Evolutionary conservation across 1,140 invertebrate species (phyloP).

Genomic region (Polypedilum pembai): DNA sequence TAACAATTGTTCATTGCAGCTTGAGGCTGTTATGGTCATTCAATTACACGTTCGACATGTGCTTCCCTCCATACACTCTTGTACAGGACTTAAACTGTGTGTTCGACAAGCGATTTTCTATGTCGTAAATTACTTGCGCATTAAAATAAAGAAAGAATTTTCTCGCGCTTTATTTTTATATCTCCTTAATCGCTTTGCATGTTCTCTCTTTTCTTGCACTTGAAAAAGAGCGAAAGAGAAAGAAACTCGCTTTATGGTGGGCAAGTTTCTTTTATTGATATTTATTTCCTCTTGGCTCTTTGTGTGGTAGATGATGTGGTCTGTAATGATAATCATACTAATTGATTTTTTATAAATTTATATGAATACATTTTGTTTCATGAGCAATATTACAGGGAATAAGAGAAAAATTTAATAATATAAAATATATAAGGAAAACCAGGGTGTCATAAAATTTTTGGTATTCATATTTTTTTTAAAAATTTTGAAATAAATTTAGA

Average conservation of each 20-base stretch:
- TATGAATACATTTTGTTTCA: too few species aligned
- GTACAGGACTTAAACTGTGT: background rate
- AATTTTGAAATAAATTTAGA: too few species aligned
- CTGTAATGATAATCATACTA: too few species aligned
- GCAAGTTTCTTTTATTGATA: background rate
- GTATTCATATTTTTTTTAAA: too few species aligned
- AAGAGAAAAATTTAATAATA: too few species aligned
- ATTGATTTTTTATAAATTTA: too few species aligned
- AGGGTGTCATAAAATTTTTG: too few species aligned
- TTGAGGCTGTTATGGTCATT: slow-evolving; percentile 1
- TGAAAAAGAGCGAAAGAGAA: too few species aligned
- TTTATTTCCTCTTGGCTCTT: too few species aligned
- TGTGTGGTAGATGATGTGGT: background rate
- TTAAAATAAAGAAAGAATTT: background rate
- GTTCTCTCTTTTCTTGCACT: background rate
- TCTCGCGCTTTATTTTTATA: background rate
- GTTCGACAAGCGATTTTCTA: slow-evolving; percentile 3
- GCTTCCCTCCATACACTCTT: background rate
- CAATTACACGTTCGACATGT: background rate
- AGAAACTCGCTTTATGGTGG: background rate
- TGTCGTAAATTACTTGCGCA: background rate
- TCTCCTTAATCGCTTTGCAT: background rate
- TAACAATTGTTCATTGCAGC: background rate
- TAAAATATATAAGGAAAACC: too few species aligned
- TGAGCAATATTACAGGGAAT: too few species aligned